Evolutionary conservation across 2,113 vertebrate species (phyloP), one percentile per base, ranked within the genome.

Genomic region (Phycodurus eques): DNA sequence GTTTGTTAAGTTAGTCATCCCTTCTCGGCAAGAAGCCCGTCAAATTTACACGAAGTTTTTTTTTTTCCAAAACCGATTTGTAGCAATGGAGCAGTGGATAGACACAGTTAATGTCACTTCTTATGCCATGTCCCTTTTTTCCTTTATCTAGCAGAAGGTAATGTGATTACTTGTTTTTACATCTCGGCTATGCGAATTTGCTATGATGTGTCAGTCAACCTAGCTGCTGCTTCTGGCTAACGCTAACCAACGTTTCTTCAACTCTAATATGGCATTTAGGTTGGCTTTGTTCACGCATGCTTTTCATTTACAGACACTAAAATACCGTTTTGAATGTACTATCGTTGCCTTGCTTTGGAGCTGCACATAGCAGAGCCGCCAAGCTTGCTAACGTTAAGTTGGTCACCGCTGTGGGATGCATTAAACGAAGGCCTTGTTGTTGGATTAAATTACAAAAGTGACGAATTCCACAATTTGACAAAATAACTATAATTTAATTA

Each of bases 131-230:
- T 59, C 33, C 1, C n/a, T 31, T 74, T 76, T 68, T 72, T 72
- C 73, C 72, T 90, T 92, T 78, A 90, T 87, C 88, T 94, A 94
- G 76, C 92, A 86, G 68, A 85, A 90, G 93, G 93, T 94, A 83
- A 89, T 61, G 91, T 66, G 39, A 60, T n/a, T 7, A 9, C 12
- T 69, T n/a, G 15, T 12, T 46, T 2, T 20, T 19, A 20, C n/a
- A 56, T 49, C 15, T 63, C 8, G 53, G 62, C 71, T 72, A 67
- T 35, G 68, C 22, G 80, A 79, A 73, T 79, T 54, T 14, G 56
- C 61, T 73, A 49, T 85, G 76, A 81, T 88, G 81, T 88, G 80
- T 82, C 63, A 72, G 72, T 70, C 19, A 27, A 78, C 80, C 46
- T 73, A 85, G 54, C 56, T 35, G 31, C 10, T 31, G 56, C 31